Conservation (phyloP, 1,140 invertebrate species). For the Drosophila miranda region DNA sequence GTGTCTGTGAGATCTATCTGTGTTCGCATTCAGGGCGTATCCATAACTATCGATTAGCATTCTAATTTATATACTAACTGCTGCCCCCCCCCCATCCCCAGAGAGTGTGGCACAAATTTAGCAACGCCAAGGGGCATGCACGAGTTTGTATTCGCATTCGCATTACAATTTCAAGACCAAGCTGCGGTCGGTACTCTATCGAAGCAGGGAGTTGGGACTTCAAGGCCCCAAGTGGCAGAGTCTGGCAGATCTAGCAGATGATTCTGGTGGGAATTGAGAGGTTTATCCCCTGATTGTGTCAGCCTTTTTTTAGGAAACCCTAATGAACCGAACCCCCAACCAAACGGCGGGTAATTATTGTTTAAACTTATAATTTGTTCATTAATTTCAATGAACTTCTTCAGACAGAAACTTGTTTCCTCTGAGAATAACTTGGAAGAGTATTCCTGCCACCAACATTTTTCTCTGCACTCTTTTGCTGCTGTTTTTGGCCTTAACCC, state of each 20-base stretch:
- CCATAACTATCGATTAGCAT: slow-evolving; percentile 76
- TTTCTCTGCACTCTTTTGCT: not conserved
- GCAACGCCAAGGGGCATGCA: slow-evolving; percentile 69
- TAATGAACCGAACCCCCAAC: too few relatives aligned
- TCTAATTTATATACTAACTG: slow-evolving; percentile 78
- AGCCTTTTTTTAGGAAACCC: not conserved
- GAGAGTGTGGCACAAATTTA: slow-evolving; percentile 59
- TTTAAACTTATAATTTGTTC: slow-evolving; percentile 11
- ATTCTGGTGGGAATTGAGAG: not conserved
- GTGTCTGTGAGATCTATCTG: slow-evolving; percentile 15
- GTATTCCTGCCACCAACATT: slow-evolving; percentile 17
- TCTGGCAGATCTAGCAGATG: too few relatives aligned
- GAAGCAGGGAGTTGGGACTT: not conserved
- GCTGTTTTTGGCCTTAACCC: slow-evolving; percentile 58
- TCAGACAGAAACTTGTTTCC: slow-evolving; percentile 19
- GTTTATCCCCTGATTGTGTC: too few relatives aligned
- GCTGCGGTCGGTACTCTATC: slow-evolving; percentile 16
- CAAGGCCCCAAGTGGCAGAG: too few relatives aligned
- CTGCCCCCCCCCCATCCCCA: not conserved
- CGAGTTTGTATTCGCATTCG: slow-evolving; percentile 36
- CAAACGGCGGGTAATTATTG: too few relatives aligned
- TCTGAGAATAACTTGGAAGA: slow-evolving; percentile 28
- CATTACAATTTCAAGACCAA: slow-evolving; percentile 50
- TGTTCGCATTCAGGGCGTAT: slow-evolving; percentile 68
- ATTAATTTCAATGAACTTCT: slow-evolving; percentile 4